Evolutionary conservation across 2,888 invertebrate genomes (phyloP).

Genomic region (Drosophila falleni): DNA sequence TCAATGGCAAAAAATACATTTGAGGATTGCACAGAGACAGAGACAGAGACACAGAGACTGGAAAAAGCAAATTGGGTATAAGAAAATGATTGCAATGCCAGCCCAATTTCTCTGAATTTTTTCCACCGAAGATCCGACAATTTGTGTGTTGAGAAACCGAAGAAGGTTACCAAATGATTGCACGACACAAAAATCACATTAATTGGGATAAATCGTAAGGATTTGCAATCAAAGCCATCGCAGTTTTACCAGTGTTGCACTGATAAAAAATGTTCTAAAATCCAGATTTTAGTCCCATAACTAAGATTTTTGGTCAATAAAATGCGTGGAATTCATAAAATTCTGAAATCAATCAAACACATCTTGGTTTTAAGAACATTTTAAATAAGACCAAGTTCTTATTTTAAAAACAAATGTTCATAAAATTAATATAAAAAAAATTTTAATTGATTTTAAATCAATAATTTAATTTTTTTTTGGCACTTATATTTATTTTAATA

Average conservation of each 20-base stretch:
- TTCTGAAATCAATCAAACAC: too few relatives aligned
- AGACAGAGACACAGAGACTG: not conserved
- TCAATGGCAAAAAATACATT: conserved; percentile 15
- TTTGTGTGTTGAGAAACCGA: not conserved
- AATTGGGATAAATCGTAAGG: not conserved
- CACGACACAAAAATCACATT: not conserved
- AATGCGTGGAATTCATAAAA: too few relatives aligned
- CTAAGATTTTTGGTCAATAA: too few relatives aligned
- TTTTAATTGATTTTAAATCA: too few relatives aligned
- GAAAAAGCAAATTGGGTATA: conserved; percentile 16
- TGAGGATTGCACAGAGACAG: not conserved
- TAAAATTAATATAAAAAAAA: too few relatives aligned
- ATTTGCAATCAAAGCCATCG: not conserved
- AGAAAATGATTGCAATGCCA: conserved; percentile 35
- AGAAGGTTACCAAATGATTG: conserved; percentile 14
- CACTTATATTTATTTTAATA: too few relatives aligned
- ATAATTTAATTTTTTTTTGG: too few relatives aligned
- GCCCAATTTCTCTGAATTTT: conserved; percentile 5
- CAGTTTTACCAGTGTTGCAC: not conserved
- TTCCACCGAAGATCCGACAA: not conserved
- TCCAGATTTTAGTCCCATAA: too few relatives aligned
- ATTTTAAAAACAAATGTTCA: too few relatives aligned
- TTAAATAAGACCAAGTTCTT: too few relatives aligned
- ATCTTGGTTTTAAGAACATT: too few relatives aligned
- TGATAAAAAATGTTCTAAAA: too few relatives aligned